phyloP scores from a whole-genome alignment of 1,140 invertebrate species.

The Drosophila pseudoananassae region DNA sequence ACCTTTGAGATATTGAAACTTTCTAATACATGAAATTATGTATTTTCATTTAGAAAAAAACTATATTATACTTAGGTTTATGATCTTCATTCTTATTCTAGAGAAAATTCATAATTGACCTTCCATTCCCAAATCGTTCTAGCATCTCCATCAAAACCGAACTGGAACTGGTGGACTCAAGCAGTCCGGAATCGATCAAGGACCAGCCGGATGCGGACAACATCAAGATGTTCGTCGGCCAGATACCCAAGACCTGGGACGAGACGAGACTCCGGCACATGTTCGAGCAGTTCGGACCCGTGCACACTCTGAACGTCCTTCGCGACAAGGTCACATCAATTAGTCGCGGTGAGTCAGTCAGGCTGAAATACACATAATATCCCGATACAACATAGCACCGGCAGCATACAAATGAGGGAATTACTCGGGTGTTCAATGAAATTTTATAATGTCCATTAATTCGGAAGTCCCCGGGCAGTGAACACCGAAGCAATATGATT shows the following conservation, averaged over 20 bases:
- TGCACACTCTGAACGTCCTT: constrained; percentile 98
- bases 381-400: neutral
- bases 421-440: constrained; percentile 60
- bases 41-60: no score
- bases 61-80: no score
- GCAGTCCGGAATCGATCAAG: constrained; percentile 59
- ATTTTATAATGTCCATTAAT: constrained; percentile 77
- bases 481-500: constrained; percentile 76
- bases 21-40: no score
- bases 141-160: constrained; percentile 41
- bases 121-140: neutral
- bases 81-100: no score
- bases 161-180: constrained; percentile 33
- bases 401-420: constrained; percentile 69
- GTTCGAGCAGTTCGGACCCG: constrained; percentile 98
- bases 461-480: neutral
- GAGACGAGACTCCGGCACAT: constrained; percentile 96
- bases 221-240: constrained; percentile 99
- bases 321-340: constrained; percentile 97
- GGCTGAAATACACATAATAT: neutral
- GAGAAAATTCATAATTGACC: neutral
- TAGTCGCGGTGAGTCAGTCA: constrained; percentile 93
- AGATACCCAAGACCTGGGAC: constrained; percentile 98
- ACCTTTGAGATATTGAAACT: no score
- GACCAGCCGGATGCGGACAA: constrained; percentile 97